These are phyloP conservation scores for Aethes cnicana DNA, from an alignment of 2,888 invertebrate genomes.

Conservation along the genomic window DNA sequence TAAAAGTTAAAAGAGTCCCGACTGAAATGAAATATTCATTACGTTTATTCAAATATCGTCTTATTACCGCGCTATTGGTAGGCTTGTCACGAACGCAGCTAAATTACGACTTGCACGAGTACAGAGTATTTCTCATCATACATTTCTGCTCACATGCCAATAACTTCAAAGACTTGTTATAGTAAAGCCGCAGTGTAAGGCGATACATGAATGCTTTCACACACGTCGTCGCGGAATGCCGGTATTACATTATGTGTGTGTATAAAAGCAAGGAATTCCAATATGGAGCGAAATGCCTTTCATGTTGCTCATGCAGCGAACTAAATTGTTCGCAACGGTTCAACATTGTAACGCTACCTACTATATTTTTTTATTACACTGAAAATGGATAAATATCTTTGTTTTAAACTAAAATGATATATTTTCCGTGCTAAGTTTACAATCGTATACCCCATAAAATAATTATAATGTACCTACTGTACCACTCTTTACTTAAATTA, in stretches of 20 bases:
- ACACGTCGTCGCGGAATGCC: conserved; percentile 26
- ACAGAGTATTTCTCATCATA: neutral
- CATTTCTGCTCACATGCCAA: neutral
- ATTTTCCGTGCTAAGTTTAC: no score
- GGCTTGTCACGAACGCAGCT: conserved; percentile 7
- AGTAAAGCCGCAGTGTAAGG: neutral
- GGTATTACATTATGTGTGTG: conserved; percentile 31
- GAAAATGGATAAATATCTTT: no score
- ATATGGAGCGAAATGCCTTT: conserved; percentile 45
- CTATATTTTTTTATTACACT: neutral
- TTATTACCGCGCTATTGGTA: conserved; percentile 35
- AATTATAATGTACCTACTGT: no score
- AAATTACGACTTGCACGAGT: conserved; percentile 14
- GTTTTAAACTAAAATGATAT: no score
- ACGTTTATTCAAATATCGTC: conserved; percentile 35
- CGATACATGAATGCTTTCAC: neutral
- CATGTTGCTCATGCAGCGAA: conserved; percentile 38
- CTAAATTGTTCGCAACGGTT: conserved; percentile 32
- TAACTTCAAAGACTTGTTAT: neutral
- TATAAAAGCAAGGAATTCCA: conserved; percentile 46
- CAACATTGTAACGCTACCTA: neutral
- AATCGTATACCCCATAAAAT: no score
- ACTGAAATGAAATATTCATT: conserved; percentile 34
- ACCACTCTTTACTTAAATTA: no score
- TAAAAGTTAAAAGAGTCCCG: conserved; percentile 19